Evolutionary conservation across 2,113 vertebrate genomes (phyloP).

Genomic region (Phylloscopus whistleri): DNA sequence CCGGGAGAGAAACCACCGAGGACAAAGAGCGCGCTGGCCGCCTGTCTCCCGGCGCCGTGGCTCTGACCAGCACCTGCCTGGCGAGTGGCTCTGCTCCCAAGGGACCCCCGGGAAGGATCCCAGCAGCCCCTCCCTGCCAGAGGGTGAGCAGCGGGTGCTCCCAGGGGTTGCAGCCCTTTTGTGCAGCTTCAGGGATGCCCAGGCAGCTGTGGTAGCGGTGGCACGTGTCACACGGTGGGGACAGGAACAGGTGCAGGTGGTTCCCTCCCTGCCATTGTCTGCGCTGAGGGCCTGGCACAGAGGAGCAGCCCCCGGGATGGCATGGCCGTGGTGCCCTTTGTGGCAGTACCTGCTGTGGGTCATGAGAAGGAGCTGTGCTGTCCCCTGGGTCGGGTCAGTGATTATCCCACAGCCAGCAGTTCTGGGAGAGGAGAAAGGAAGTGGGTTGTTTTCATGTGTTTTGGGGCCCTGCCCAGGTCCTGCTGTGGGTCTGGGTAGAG

Average conservation of each 20-base stretch:
- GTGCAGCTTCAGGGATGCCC: not conserved
- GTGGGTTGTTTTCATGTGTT: not conserved
- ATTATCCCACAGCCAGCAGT: fast-evolving
- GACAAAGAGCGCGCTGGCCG: not conserved
- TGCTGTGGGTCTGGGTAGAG: not conserved
- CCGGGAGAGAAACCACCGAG: not conserved
- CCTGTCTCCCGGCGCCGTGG: not conserved
- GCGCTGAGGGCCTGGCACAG: not conserved
- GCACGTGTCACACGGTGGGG: fast-evolving
- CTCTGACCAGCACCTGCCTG: not conserved
- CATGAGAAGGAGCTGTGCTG: not conserved
- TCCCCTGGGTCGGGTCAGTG: not conserved
- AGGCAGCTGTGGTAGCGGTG: not conserved
- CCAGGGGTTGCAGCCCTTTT: not conserved
- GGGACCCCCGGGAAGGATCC: not conserved
- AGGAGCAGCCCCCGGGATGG: not conserved
- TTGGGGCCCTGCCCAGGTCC: not conserved
- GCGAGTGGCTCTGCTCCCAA: not conserved
- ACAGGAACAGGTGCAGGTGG: not conserved
- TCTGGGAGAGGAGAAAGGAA: not conserved
- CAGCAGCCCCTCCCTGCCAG: not conserved
- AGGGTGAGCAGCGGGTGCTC: not conserved
- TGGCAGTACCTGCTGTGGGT: not conserved
- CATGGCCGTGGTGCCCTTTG: fast-evolving
- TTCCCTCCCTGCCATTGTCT: not conserved